Conservation (phyloP, 92 coral and sea anemone genomes). For the Phenganax subtilis region DNA sequence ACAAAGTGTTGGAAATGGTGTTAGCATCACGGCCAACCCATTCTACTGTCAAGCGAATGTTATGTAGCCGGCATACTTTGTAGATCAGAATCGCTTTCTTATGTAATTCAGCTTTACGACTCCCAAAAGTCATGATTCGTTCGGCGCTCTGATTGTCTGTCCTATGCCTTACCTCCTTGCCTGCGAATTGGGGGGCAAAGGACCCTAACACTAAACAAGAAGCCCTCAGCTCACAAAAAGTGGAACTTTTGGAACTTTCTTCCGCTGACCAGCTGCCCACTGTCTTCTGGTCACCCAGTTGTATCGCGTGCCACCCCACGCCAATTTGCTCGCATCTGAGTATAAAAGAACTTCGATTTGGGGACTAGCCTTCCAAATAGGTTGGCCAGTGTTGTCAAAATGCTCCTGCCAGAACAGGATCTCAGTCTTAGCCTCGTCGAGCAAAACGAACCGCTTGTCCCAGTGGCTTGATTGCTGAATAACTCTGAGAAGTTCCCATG, state of each 20-base stretch:
- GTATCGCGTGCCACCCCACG: constrained; percentile 55
- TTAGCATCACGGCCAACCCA: constrained; percentile 55
- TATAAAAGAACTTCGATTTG: constrained; percentile 48
- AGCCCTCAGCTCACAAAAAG: constrained; percentile 49
- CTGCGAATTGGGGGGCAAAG: constrained; percentile 39
- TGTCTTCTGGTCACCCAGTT: constrained; percentile 25
- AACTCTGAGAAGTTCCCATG: constrained; percentile 41
- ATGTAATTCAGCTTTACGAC: constrained; percentile 48
- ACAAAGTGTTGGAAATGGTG: constrained; percentile 36
- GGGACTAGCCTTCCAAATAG: constrained; percentile 51
- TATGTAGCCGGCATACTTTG: constrained; percentile 45
- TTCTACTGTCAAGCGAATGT: constrained; percentile 51
- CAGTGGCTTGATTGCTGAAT: constrained; percentile 37
- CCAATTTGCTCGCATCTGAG: constrained; percentile 59
- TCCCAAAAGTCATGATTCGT: constrained; percentile 47
- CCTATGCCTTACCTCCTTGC: constrained; percentile 46
- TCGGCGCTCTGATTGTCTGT: constrained; percentile 57
- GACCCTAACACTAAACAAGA: constrained; percentile 47
- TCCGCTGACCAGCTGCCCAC: constrained; percentile 56
- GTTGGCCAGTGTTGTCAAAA: constrained; percentile 46
- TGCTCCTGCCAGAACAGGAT: constrained; percentile 50
- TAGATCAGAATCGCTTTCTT: constrained; percentile 53
- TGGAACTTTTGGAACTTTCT: constrained; percentile 48
- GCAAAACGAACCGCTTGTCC: constrained; percentile 39
- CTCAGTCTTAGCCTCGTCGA: constrained; percentile 39